Conservation (phyloP, 2,113 vertebrate genomes). For the Podarcis cretensis region DNA sequence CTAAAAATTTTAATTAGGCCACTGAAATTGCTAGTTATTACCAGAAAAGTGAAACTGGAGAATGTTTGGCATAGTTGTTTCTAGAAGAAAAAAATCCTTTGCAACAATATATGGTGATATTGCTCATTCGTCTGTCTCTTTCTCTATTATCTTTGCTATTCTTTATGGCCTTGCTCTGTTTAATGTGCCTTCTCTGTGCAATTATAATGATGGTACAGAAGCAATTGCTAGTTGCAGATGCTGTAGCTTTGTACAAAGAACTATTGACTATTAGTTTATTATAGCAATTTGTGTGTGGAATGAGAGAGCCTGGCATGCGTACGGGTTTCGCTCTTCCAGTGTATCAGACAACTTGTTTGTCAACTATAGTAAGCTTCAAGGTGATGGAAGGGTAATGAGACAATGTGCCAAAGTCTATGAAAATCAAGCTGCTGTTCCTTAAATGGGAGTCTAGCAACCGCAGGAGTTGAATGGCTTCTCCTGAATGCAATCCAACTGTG, state of each 20-base stretch:
- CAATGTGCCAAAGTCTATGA: conserved; percentile 41
- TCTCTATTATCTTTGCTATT: background rate
- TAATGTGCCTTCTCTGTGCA: conserved; percentile 7
- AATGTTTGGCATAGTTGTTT: background rate
- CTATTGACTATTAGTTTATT: conserved; percentile 21
- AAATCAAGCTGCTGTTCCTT: conserved; percentile 42
- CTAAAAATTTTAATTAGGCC: background rate
- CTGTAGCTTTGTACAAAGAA: background rate
- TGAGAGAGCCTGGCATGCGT: background rate
- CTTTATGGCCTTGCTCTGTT: background rate
- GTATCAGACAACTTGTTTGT: conserved; percentile 41
- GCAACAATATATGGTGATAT: background rate
- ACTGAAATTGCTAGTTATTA: background rate
- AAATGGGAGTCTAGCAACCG: conserved; percentile 16
- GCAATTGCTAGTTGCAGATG: background rate
- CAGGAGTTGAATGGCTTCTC: conserved; percentile 34
- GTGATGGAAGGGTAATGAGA: conserved; percentile 42
- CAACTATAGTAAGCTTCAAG: conserved; percentile 39
- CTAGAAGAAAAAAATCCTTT: background rate
- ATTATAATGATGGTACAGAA: conserved; percentile 34
- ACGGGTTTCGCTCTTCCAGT: conserved; percentile 11
- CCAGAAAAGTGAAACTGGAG: background rate
- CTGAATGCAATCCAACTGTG: conserved; percentile 41
- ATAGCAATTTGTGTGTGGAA: background rate
- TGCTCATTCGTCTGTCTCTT: background rate